These are phyloP conservation scores for Dicyrtoma fusca DNA, from an alignment of 2,888 invertebrate genomes.

Conservation along the genomic window DNA sequence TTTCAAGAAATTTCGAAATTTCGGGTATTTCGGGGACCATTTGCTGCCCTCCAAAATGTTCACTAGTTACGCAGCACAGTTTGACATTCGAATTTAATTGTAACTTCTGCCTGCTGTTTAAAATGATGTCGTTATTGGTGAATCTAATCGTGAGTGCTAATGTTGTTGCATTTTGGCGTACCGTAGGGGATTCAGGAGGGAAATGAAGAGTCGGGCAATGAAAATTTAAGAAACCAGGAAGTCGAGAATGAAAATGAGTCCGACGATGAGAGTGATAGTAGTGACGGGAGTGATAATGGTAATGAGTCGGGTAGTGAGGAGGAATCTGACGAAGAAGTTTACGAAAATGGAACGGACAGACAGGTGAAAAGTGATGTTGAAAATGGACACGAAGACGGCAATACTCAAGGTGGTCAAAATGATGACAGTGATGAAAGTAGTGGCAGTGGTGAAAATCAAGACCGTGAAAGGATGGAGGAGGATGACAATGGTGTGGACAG, in stretches of 20 bases:
- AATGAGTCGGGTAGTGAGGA: not conserved
- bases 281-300: not conserved
- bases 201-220: not conserved
- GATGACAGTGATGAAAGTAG: constrained; percentile 1
- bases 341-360: too few species aligned
- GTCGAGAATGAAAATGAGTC: not conserved
- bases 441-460: not conserved
- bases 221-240: not conserved
- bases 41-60: too few species aligned
- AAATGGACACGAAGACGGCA: not conserved
- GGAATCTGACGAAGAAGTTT: not conserved
- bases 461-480: not conserved
- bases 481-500: not conserved
- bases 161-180: too few species aligned
- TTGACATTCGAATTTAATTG: too few species aligned
- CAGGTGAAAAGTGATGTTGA: not conserved
- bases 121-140: too few species aligned
- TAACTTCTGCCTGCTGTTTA: too few species aligned
- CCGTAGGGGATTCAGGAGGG: constrained; percentile 3
- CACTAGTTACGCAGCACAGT: too few species aligned
- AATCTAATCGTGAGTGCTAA: too few species aligned
- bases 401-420: too few species aligned
- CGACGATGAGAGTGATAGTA: not conserved
- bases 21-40: too few species aligned
- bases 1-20: too few species aligned